These are phyloP conservation scores for Tribolium madens DNA, from an alignment of 1,140 invertebrate species.

Conservation along the genomic window DNA sequence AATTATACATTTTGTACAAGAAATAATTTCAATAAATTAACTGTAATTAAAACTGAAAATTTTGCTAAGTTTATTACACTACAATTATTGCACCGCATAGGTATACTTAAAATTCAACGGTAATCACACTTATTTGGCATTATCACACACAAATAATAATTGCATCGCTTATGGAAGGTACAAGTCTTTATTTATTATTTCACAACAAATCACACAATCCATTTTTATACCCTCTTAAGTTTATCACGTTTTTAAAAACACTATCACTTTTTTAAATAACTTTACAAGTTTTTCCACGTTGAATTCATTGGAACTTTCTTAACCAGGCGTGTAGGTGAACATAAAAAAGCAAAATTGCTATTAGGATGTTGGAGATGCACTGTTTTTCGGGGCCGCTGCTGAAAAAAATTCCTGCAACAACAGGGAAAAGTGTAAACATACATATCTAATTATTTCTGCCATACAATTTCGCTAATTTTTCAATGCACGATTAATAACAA, in stretches of 20 bases:
- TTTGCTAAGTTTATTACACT: slow-evolving; percentile 36
- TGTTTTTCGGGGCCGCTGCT: neutral
- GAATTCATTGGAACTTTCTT: slow-evolving; percentile 23
- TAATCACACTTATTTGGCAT: slow-evolving; percentile 42
- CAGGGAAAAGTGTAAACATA: neutral
- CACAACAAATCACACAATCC: slow-evolving; percentile 18
- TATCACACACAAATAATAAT: slow-evolving; percentile 38
- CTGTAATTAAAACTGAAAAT: neutral
- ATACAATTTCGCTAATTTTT: too few species aligned
- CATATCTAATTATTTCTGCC: too few species aligned
- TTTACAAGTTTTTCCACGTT: slow-evolving; percentile 18
- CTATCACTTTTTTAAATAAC: slow-evolving; percentile 38
- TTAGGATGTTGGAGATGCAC: neutral
- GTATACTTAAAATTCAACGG: slow-evolving; percentile 34
- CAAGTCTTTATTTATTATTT: slow-evolving; percentile 16
- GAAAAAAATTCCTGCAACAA: slow-evolving; percentile 40
- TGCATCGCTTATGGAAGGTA: slow-evolving; percentile 1
- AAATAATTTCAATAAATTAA: neutral
- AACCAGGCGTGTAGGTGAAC: slow-evolving; percentile 36
- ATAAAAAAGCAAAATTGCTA: slow-evolving; percentile 19
- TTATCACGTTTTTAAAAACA: slow-evolving; percentile 42
- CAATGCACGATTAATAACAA: too few species aligned
- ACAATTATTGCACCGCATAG: slow-evolving; percentile 44
- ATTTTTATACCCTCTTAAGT: slow-evolving; percentile 3
- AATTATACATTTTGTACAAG: neutral